Percentiles rank a stretch among this genome's conserved stretches.
phyloP scores from a whole-genome alignment of 2,888 invertebrate species.

The Lamproptera curius region DNA sequence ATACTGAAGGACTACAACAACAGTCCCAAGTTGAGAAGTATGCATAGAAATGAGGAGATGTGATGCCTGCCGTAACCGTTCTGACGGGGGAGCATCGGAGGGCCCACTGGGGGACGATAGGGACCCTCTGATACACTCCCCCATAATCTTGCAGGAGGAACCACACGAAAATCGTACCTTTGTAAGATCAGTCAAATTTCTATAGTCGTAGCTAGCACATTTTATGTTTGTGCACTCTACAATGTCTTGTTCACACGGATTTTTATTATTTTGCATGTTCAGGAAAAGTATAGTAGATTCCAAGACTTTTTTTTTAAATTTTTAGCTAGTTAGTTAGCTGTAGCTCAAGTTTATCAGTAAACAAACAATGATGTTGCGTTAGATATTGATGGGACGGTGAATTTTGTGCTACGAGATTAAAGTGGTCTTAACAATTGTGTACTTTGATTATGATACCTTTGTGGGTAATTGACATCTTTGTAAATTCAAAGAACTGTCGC shows the following conservation, averaged over 20 bases:
- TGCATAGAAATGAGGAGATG: slow-evolving; percentile 72
- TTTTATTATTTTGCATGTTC: slow-evolving; percentile 29
- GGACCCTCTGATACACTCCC: slow-evolving; percentile 59
- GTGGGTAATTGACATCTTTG: slow-evolving; percentile 28
- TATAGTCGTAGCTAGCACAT: slow-evolving; percentile 45
- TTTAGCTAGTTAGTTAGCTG: slow-evolving; percentile 3
- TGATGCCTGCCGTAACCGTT: slow-evolving; percentile 61
- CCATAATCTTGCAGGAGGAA: slow-evolving; percentile 57
- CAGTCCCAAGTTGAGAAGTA: slow-evolving; percentile 69
- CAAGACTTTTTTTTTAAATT: slow-evolving; percentile 18
- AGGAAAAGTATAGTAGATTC: too few species aligned
- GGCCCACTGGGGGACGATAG: slow-evolving; percentile 44
- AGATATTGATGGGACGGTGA: slow-evolving; percentile 3
- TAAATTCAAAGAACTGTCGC: slow-evolving; percentile 23
- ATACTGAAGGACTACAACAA: slow-evolving; percentile 50
- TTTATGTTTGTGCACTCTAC: slow-evolving; percentile 32
- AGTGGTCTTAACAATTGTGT: slow-evolving; percentile 47
- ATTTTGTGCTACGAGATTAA: slow-evolving; percentile 44
- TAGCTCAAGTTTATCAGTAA: slow-evolving; percentile 11
- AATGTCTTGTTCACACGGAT: slow-evolving; percentile 20
- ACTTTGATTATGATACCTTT: slow-evolving; percentile 31
- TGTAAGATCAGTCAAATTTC: slow-evolving; percentile 51
- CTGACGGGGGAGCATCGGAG: slow-evolving; percentile 50
- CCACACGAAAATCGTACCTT: slow-evolving; percentile 54
- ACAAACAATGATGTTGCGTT: background rate